Conservation (phyloP, 2,113 vertebrate species). For the Candoia aspera region DNA sequence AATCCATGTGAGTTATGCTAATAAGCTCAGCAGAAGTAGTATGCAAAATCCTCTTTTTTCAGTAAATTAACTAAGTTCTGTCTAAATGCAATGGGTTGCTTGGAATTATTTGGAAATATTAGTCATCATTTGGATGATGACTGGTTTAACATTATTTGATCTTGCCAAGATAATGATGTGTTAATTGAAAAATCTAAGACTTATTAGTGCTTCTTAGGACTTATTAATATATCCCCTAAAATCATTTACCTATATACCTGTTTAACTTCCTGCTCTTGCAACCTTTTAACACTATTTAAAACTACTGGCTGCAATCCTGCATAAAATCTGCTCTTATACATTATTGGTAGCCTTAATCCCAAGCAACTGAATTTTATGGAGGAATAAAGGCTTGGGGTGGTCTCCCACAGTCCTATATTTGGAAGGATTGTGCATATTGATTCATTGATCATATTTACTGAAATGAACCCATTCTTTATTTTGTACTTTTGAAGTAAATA, state of each 20-base stretch:
- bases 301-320: background rate
- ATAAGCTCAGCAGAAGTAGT: background rate
- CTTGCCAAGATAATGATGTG: background rate
- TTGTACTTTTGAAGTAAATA: background rate
- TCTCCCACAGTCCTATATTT: background rate
- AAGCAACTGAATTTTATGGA: background rate
- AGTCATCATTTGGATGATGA: constrained; percentile 45
- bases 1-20: background rate
- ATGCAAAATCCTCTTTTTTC: background rate
- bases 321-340: background rate
- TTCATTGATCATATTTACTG: background rate
- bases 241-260: background rate
- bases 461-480: background rate
- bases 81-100: background rate
- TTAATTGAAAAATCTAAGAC: background rate
- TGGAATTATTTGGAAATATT: constrained; percentile 57
- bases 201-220: background rate
- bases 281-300: background rate
- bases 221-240: background rate
- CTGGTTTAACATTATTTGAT: background rate
- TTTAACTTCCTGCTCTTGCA: background rate
- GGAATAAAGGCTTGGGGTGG: background rate
- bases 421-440: background rate
- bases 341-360: background rate
- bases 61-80: background rate